Conservation (phyloP, 1,140 invertebrate genomes). For the Aphidius ervi region DNA sequence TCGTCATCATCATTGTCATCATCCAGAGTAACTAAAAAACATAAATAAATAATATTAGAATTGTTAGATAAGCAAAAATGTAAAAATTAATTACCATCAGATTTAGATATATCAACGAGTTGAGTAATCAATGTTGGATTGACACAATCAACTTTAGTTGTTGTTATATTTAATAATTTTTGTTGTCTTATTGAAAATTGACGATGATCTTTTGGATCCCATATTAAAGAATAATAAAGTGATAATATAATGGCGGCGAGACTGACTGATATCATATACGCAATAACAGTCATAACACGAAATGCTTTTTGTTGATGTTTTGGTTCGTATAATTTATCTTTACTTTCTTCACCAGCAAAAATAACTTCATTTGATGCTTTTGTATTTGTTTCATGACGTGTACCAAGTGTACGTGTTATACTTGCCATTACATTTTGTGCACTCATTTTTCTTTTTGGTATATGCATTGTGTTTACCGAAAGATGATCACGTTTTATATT, state of each 20-base stretch:
- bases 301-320: slow-evolving; percentile 84
- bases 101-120: no score
- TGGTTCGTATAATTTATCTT: slow-evolving; percentile 75
- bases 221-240: slow-evolving; percentile 93
- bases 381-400: slow-evolving; percentile 36
- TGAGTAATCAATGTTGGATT: slow-evolving; percentile 12
- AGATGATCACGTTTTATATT: no score
- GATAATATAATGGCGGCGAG: slow-evolving; percentile 91
- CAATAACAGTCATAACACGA: slow-evolving; percentile 89
- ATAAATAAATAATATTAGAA: no score
- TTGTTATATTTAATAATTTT: slow-evolving; percentile 15
- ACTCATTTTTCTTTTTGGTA: slow-evolving; percentile 46
- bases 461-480: slow-evolving; percentile 33
- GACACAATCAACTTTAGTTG: slow-evolving; percentile 20
- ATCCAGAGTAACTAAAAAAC: no score
- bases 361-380: slow-evolving; percentile 61
- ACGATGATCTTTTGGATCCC: slow-evolving; percentile 68
- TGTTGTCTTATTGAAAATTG: slow-evolving; percentile 22
- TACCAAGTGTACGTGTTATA: slow-evolving; percentile 43
- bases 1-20: no score
- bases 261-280: slow-evolving; percentile 93
- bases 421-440: slow-evolving; percentile 49
- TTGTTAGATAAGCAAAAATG: no score
- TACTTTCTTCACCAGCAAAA: slow-evolving; percentile 71
- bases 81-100: no score